Evolutionary conservation across 2,113 vertebrate genomes (phyloP), one percentile per base, ranked within the genome.

Genomic region (Takifugu bimaculatus): DNA sequence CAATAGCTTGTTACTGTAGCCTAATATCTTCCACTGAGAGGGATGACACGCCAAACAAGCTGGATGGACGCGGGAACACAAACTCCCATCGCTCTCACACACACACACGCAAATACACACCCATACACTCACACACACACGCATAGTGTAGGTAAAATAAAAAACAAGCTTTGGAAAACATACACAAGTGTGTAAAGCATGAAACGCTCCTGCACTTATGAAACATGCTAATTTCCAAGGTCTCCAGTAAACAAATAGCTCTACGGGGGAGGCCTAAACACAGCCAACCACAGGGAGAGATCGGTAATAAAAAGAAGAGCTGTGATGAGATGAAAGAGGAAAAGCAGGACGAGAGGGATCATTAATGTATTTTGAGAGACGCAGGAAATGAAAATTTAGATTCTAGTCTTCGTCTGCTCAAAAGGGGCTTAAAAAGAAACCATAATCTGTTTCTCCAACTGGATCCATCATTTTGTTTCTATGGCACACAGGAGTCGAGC

Each of bases 1-100:
- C 84, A 75, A 88, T 85, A 85, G 61, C 78, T 85, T 84, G 79
- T 86, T 81, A 81, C 81, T 75, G 72, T 63, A 61, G 72, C 52
- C 72, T 74, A 81, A 83, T 83, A 64, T 71, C 75, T 82, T 70
- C 58, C 69, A 75, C 50, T 26, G 50, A 68, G 53, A 67, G 51
- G 45, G 52, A 48, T 62, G 42, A 71, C 62, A 72, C 51, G 63
- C 53, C 13, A 45, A 15, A 69, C 28, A 67, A 35, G 20, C 54
- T 10, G 9, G 35, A 39, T 39, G 11, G 32, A 57, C 50, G 53
- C 60, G 13, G 13, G 35, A 26, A 52, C 61, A 60, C 27, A 32
- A 57, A 50, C 20, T 44, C 13, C 27, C 20, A 49, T 11, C 14
- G n/a, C 6, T 10, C 43, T 32, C 58, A 50, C 49, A 42, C 57